phyloP scores from a whole-genome alignment of 1,140 invertebrate species.

The Trachymyrmex septentrionalis region DNA sequence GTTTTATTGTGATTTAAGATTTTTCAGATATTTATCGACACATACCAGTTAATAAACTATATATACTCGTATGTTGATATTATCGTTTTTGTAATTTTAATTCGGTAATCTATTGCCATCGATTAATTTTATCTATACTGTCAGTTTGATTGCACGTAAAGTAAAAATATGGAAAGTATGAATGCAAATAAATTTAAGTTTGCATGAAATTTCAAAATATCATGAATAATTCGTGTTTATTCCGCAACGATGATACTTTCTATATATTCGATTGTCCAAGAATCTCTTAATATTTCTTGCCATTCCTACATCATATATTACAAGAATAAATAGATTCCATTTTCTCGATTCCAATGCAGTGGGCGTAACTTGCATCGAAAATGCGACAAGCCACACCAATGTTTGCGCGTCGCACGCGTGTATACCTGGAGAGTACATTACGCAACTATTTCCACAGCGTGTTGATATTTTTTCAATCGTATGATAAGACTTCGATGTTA shows the following conservation, averaged over 20 bases:
- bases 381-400: slow-evolving; percentile 62
- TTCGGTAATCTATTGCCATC: background rate
- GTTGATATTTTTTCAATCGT: slow-evolving; percentile 71
- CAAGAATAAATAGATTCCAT: slow-evolving; percentile 54
- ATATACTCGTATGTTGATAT: background rate
- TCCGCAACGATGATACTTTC: slow-evolving; percentile 54
- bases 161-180: slow-evolving; percentile 25
- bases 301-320: slow-evolving; percentile 25
- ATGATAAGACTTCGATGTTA: slow-evolving; percentile 64
- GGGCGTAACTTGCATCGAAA: slow-evolving; percentile 53
- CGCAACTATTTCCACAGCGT: slow-evolving; percentile 67
- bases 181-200: slow-evolving; percentile 35
- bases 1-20: slow-evolving; percentile 2
- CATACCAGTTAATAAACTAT: background rate
- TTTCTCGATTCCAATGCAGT: slow-evolving; percentile 29
- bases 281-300: slow-evolving; percentile 52
- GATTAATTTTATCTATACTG: slow-evolving; percentile 30
- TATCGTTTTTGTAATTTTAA: background rate
- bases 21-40: background rate
- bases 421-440: slow-evolving; percentile 44
- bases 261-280: background rate
- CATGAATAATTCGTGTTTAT: slow-evolving; percentile 34
- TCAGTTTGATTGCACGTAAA: slow-evolving; percentile 15
- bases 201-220: background rate
- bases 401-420: slow-evolving; percentile 60